A percentile compares a stretch with the other conserved stretches of the same genome.
Evolutionary conservation across 2,888 invertebrate species (phyloP).

Genomic region (Drosophila cognata): DNA sequence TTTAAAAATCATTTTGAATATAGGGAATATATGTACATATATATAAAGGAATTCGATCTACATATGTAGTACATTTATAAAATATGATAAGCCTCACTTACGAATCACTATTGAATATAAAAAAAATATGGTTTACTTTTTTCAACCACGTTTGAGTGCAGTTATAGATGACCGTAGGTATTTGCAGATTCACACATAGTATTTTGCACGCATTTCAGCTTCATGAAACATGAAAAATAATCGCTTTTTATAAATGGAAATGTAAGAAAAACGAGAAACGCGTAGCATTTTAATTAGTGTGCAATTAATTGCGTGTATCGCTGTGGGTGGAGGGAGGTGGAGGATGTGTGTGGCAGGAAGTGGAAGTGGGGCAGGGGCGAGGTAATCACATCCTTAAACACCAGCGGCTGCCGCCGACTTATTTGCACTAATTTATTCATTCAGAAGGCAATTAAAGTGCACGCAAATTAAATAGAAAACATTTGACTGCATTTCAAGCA

Average conservation of each 20-base stretch:
- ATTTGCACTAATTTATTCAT: conserved; percentile 68
- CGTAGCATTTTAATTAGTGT: conserved; percentile 53
- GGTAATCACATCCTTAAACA: conserved; percentile 45
- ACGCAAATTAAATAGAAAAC: conserved; percentile 75
- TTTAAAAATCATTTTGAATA: neutral
- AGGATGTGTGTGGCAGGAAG: neutral
- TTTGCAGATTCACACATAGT: neutral
- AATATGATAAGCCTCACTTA: neutral
- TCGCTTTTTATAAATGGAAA: conserved; percentile 22
- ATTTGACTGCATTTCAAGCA: conserved; percentile 76
- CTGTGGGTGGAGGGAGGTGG: neutral
- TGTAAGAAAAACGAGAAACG: conserved; percentile 32
- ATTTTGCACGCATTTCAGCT: neutral
- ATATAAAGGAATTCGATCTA: neutral
- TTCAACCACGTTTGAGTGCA: neutral
- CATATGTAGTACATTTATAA: neutral
- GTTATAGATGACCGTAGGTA: neutral
- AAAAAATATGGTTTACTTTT: neutral
- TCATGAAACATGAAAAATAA: conserved; percentile 26
- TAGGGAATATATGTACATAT: neutral
- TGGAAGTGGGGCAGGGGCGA: neutral
- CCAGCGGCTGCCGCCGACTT: conserved; percentile 18
- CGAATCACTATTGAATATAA: too few relatives aligned
- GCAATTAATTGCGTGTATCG: conserved; percentile 48
- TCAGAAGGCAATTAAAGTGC: conserved; percentile 70